Conservation (phyloP, 1,140 invertebrate species). For the Ctenoplectra terminalis region DNA sequence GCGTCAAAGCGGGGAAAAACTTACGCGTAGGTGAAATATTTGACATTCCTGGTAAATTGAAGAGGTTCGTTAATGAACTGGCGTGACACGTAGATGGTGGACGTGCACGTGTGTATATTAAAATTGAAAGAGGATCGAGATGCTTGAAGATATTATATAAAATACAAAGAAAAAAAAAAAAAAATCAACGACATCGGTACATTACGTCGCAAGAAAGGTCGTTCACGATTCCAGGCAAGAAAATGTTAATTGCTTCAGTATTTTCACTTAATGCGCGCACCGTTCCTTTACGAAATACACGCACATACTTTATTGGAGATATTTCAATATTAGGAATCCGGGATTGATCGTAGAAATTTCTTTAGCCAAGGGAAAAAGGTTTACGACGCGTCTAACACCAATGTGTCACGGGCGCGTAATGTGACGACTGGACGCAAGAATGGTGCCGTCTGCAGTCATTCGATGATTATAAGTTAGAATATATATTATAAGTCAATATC, state of each 20-base stretch:
- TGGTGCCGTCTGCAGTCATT: slow-evolving; percentile 5
- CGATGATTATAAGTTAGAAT: background rate
- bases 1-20: background rate
- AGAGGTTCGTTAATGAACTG: too few relatives aligned
- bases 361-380: background rate
- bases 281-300: background rate
- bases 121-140: background rate
- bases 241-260: slow-evolving; percentile 18
- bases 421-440: slow-evolving; percentile 1
- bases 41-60: background rate
- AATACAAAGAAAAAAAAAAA: too few relatives aligned
- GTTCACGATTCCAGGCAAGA: background rate
- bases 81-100: too few relatives aligned
- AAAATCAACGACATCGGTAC: background rate
- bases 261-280: background rate
- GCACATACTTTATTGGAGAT: background rate
- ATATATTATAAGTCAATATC: too few relatives aligned
- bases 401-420: slow-evolving; percentile 7
- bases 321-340: slow-evolving; percentile 12
- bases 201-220: background rate
- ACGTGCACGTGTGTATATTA: background rate
- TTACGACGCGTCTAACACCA: slow-evolving; percentile 22
- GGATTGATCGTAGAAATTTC: slow-evolving; percentile 4
- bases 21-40: background rate
- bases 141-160: too few relatives aligned